Evolutionary conservation across 2,797 vertebrate genomes (phyloP).

Genomic region (Anas flavirostris): DNA sequence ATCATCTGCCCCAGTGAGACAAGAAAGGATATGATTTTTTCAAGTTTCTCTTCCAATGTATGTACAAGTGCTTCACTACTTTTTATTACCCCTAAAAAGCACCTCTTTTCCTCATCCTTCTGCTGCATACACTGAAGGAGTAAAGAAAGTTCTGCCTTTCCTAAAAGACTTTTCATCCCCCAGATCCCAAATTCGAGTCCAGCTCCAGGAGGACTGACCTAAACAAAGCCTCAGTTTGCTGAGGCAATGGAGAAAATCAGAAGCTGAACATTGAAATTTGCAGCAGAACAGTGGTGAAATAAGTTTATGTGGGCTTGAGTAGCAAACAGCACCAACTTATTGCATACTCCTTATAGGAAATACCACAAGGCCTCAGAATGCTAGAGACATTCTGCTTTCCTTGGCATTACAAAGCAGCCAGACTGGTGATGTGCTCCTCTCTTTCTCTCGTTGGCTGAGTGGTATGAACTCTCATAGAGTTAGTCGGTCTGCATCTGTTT

Average conservation of each 20-base stretch:
- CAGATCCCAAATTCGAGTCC: neutral
- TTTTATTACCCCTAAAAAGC: neutral
- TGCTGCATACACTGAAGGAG: neutral
- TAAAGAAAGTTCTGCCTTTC: neutral
- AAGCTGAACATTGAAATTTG: neutral
- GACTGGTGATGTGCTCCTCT: neutral
- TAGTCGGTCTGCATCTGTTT: neutral
- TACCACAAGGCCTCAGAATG: neutral
- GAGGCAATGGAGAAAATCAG: neutral
- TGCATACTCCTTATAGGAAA: neutral
- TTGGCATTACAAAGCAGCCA: neutral
- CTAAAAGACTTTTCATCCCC: neutral
- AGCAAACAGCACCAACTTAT: neutral
- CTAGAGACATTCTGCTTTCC: neutral
- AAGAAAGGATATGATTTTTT: neutral
- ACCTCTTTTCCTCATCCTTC: neutral
- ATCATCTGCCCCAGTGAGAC: neutral
- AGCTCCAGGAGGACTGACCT: neutral
- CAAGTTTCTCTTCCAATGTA: neutral
- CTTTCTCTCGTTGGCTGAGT: neutral
- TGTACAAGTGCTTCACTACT: neutral
- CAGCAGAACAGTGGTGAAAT: neutral
- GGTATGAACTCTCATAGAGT: neutral
- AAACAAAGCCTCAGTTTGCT: neutral
- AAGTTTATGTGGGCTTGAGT: neutral